Base-by-base conservation (phyloP, 2,113 vertebrate species). In the Lota lota region DNA sequence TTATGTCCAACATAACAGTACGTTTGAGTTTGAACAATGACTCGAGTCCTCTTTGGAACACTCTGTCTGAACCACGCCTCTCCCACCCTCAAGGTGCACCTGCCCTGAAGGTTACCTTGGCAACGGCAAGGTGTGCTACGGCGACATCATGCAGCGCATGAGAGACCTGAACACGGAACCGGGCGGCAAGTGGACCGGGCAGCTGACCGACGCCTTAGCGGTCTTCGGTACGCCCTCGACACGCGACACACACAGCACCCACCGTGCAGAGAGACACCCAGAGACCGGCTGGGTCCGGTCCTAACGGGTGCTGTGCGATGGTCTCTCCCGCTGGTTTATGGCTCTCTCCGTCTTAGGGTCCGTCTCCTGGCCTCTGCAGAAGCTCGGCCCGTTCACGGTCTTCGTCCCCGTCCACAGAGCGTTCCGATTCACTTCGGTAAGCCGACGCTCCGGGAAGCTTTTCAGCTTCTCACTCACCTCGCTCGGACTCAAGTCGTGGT, bases 371-470 rank as follows among this genome's bases (percentile, higher is more conserved):
- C 90, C 88, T 0, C 80, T 98, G 61, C 91, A 87, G 69, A 89
- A 88, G 24, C 77, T 95, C 71, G 97, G 95, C 79, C 96, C 95
- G 0, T 98, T 98, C 86, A 98, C 97, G 0, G 17, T 97, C 28
- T 93, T 99, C 16, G 82, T 96, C 62, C 94, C 97, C 0, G 92
- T 89, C 85, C 94, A 95, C 83, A 93, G 86, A 63, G 95, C 91
- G 4, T 92, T 97, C 72, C 93, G 83, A 81, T 90, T 82, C 57
- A 74, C 66, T 2, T 56, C 79, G 53, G 92, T 93, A 61, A 87
- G 87, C 64, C 11, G 18, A 21, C 47, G 4, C 69, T n/a, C 4
- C 4, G 70, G 3, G 4, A 10, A 21, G 19, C 19, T 7, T 5
- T 18, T n/a, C 56, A 57, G 14, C 53, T 11, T 19, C 5, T 58